Percentiles rank a stretch among this genome's conserved stretches.
Evolutionary conservation across 2,113 vertebrate genomes (phyloP).

Genomic region (Nanorana parkeri): DNA sequence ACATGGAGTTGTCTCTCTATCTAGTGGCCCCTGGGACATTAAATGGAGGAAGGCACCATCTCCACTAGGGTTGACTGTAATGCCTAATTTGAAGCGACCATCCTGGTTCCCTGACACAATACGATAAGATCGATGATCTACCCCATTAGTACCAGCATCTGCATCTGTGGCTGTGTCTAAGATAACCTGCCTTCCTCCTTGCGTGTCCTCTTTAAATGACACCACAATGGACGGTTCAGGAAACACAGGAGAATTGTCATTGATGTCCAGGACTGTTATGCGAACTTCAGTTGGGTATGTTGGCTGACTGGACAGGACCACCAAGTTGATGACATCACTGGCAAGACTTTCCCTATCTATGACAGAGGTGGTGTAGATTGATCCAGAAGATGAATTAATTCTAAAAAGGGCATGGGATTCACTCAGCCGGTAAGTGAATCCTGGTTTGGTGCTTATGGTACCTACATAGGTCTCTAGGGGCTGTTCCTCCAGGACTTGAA

Average conservation of each 20-base stretch:
- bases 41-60: constrained; percentile 96
- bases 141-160: constrained; percentile 91
- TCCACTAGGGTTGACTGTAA: constrained; percentile 96
- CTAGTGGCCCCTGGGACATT: constrained; percentile 90
- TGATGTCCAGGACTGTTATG: constrained; percentile 91
- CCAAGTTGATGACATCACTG: constrained; percentile 90
- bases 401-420: constrained; percentile 91
- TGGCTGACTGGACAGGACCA: constrained; percentile 96
- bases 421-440: constrained; percentile 95
- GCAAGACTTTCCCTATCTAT: constrained; percentile 91
- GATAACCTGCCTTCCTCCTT: constrained; percentile 94
- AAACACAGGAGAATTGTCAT: constrained; percentile 94
- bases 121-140: constrained; percentile 93
- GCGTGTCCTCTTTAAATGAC: constrained; percentile 95
- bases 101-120: constrained; percentile 91
- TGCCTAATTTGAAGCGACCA: constrained; percentile 89
- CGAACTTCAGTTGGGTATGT: constrained; percentile 97
- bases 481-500: constrained; percentile 92
- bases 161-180: constrained; percentile 94
- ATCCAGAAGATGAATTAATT: constrained; percentile 89
- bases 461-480: constrained; percentile 91
- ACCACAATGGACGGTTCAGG: constrained; percentile 92
- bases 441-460: constrained; percentile 86
- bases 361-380: constrained; percentile 85
- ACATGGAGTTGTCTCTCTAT: constrained; percentile 84